Base-by-base conservation (phyloP, 2,888 invertebrate genomes). In the Noctuana brunneofusca region DNA sequence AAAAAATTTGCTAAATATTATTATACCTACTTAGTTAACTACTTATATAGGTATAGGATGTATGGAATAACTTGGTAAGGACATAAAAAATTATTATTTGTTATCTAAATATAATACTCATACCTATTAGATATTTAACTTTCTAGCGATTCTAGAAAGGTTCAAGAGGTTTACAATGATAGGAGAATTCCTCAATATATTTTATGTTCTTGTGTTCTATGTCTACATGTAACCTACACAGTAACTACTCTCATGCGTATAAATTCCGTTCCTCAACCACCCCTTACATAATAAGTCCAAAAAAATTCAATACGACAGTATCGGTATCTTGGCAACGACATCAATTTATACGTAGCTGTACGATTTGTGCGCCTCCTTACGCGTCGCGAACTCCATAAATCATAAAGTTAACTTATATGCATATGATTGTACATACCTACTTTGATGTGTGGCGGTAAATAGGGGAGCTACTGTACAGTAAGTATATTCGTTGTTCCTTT, bases 291-390 rank as follows among this genome's bases (percentile, higher is more conserved):
- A 55, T 12, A 35, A 30, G 22, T 48, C 46, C 24, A 59, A 66
- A 65, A n/a, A 38, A 65, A 64, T 63, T 68, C 66, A 56, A 68
- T 68, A 66, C 30, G 53, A 38, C 53, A 41, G 43, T 48, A 58
- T 64, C 52, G 50, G 68, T 68, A 65, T 2, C 68, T 57, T 62
- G 43, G 68, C 68, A 68, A 68, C 68, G 54, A 55, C 59, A 54
- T 58, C 58, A 58, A 58, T 58, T 58, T 58, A 53, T 58, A 60
- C 16, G 59, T 59, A 56, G 32, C 14, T 14, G 56, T 32, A 43
- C 30, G 53, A 35, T 12, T 16, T 22, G 59, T 60, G 62, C 64
- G 60, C 65, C 64, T 65, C 58, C 35, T 55, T 59, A 48, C 53
- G 48, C 46, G 55, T 55, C 62, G 58, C 49, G 50, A 48, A 64